Evolutionary conservation across 1,140 invertebrate genomes (phyloP).

Genomic region (Cotesia vestalis): DNA sequence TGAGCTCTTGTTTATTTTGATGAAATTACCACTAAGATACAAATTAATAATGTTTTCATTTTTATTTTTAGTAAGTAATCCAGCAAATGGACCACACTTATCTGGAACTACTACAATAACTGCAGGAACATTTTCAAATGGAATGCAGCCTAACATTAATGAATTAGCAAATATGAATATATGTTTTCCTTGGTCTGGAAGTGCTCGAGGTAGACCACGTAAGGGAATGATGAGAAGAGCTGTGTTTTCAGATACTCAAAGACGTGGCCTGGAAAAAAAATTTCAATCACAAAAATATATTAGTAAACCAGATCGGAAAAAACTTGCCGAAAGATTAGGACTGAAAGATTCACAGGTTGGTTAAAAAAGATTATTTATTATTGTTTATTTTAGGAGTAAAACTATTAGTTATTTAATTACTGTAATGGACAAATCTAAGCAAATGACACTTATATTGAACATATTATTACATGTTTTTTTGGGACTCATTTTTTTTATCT

Average conservation of each 20-base stretch:
- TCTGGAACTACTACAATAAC: conserved; percentile 60
- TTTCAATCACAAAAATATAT: conserved; percentile 99
- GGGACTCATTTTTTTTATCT: too few relatives aligned
- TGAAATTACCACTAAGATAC: not conserved
- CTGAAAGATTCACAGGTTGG: conserved; percentile 92
- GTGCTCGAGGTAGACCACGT: conserved; percentile 81
- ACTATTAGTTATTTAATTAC: too few relatives aligned
- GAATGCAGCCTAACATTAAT: conserved; percentile 54
- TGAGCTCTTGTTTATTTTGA: too few relatives aligned
- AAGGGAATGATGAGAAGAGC: conserved; percentile 94
- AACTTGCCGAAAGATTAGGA: conserved; percentile 93
- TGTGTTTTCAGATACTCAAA: conserved; percentile 91
- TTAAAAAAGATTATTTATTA: not conserved
- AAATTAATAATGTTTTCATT: conserved; percentile 3
- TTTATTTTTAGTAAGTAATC: conserved; percentile 41
- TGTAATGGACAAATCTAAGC: too few relatives aligned
- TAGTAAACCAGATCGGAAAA: conserved; percentile 95
- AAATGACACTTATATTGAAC: too few relatives aligned
- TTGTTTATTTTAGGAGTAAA: too few relatives aligned
- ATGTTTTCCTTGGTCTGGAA: conserved; percentile 82
- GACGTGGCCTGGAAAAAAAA: conserved; percentile 92
- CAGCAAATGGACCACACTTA: conserved; percentile 56
- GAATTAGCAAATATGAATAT: conserved; percentile 58
- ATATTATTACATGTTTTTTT: too few relatives aligned
- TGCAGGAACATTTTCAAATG: conserved; percentile 70